Conservation (phyloP, 2,113 vertebrate genomes). For the Gyps fulvus region DNA sequence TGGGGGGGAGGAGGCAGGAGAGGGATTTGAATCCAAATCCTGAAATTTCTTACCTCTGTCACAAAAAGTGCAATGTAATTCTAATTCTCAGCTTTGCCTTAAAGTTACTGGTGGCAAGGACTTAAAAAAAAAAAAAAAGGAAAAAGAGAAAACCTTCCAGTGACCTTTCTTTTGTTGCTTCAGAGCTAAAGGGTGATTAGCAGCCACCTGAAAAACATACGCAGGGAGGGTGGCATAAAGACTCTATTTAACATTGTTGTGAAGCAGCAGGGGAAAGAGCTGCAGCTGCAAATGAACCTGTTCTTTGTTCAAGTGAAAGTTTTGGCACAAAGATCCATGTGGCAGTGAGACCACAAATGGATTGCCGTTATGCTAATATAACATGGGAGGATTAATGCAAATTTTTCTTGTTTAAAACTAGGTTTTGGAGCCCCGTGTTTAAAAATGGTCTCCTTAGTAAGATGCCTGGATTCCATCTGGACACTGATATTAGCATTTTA, state of each 20-base stretch:
- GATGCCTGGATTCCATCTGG: neutral
- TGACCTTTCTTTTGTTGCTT: neutral
- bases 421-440: neutral
- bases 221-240: neutral
- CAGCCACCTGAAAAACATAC: neutral
- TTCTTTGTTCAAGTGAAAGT: neutral
- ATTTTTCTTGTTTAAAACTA: neutral
- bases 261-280: neutral
- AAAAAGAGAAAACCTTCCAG: neutral
- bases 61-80: neutral
- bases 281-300: neutral
- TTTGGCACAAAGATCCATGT: neutral
- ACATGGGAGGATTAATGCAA: neutral
- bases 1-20: rapidly evolving
- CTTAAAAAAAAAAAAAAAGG: neutral
- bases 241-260: neutral
- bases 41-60: neutral
- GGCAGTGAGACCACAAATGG: neutral
- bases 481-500: neutral
- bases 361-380: neutral
- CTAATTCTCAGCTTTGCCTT: neutral
- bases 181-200: neutral
- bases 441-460: neutral
- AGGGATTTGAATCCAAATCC: neutral
- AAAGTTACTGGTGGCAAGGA: neutral